Percentiles rank a stretch among this genome's conserved stretches.
Evolutionary conservation across 2,888 invertebrate species (phyloP).

Genomic region (Eupithecia abbreviata): DNA sequence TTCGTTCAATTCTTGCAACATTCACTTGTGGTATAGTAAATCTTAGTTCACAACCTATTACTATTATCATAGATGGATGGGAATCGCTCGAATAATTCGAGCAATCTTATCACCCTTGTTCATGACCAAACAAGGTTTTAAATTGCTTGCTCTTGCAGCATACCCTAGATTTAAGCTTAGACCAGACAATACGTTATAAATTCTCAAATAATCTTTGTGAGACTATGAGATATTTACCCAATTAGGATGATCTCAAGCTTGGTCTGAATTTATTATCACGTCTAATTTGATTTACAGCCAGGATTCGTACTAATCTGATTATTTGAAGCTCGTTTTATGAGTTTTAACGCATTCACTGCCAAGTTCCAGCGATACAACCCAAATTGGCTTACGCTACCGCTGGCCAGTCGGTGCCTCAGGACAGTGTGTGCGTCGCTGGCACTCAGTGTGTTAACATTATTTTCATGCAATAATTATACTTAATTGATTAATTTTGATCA

Average conservation of each 20-base stretch:
- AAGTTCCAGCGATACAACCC: too few species aligned
- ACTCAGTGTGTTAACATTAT: not conserved
- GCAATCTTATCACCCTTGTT: conserved; percentile 10
- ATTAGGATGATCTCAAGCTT: conserved; percentile 12
- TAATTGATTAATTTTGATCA: not conserved
- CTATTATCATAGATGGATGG: conserved; percentile 5
- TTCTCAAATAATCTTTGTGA: conserved; percentile 14
- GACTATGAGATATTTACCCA: conserved; percentile 11
- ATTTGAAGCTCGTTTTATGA: not conserved
- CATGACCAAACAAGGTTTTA: conserved; percentile 8
- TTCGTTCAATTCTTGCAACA: conserved; percentile 1
- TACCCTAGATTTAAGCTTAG: not conserved
- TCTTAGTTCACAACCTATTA: not conserved
- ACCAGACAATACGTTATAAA: conserved; percentile 11
- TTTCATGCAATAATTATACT: not conserved
- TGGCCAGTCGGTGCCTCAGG: too few species aligned
- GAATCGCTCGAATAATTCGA: not conserved
- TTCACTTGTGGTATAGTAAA: not conserved
- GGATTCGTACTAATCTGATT: not conserved
- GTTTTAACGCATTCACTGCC: not conserved
- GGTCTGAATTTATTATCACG: conserved; percentile 1
- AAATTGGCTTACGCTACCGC: too few species aligned
- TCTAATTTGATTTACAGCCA: conserved; percentile 5
- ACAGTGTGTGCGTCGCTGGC: too few species aligned
- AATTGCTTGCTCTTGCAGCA: conserved; percentile 4